Evolutionary conservation across 2,797 vertebrate species (phyloP).

Genomic region (Syngnathus rostellatus): DNA sequence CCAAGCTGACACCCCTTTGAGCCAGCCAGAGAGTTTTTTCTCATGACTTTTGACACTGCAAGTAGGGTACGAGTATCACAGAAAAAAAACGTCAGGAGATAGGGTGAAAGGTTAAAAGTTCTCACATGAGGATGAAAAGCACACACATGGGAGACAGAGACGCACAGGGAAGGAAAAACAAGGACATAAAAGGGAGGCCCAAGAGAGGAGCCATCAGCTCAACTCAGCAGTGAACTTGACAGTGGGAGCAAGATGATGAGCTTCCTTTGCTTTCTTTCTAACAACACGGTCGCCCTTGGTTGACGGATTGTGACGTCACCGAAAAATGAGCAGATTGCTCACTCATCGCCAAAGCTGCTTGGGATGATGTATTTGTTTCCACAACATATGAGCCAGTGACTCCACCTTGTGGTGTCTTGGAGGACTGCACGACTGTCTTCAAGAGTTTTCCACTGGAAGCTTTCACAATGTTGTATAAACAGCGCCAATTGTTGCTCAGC

Average conservation of each 20-base stretch:
- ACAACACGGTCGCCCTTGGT: conserved; percentile 2
- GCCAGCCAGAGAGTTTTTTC: conserved; percentile 23
- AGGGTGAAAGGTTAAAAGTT: conserved; percentile 27
- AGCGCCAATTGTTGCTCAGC: neutral
- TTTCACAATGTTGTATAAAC: neutral
- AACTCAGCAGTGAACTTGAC: conserved; percentile 24
- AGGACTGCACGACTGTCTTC: conserved; percentile 7
- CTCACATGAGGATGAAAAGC: conserved; percentile 36
- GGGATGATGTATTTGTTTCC: conserved; percentile 28
- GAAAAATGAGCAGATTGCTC: conserved; percentile 19
- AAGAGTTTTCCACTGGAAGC: neutral
- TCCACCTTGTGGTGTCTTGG: conserved; percentile 56
- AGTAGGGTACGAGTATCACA: conserved; percentile 32
- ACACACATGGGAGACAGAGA: conserved; percentile 35
- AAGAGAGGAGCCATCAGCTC: conserved; percentile 9
- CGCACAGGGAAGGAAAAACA: conserved; percentile 11
- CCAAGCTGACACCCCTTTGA: conserved; percentile 28
- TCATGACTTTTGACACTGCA: conserved; percentile 12
- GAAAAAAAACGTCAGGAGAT: conserved; percentile 3
- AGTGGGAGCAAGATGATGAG: neutral
- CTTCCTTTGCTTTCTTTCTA: conserved; percentile 3
- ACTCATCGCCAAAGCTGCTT: conserved; percentile 9
- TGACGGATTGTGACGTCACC: neutral
- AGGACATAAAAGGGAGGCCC: conserved; percentile 11
- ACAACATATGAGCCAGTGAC: conserved; percentile 39